phyloP scores from a whole-genome alignment of 2,888 invertebrate species.

The Notodonta dromedarius region DNA sequence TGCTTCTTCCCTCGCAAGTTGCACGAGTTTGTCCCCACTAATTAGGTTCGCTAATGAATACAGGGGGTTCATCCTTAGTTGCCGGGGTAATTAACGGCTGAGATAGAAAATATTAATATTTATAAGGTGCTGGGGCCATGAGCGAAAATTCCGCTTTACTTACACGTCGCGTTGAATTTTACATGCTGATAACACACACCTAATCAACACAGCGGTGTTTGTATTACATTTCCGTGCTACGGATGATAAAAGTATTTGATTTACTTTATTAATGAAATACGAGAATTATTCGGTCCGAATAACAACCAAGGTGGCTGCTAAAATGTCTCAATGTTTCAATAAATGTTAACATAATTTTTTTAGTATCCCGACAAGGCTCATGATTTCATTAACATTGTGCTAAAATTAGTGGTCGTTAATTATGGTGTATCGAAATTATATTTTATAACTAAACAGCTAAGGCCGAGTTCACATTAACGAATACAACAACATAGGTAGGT shows the following conservation, averaged over 20 bases:
- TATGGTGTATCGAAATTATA: too few relatives aligned
- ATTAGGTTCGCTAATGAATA: constrained; percentile 79
- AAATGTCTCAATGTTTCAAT: background rate
- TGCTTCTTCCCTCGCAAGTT: constrained; percentile 47
- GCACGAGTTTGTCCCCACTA: constrained; percentile 66
- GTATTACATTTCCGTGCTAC: constrained; percentile 29
- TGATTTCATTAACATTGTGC: too few relatives aligned
- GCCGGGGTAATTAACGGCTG: constrained; percentile 76
- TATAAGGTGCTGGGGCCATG: constrained; percentile 61
- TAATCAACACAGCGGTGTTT: constrained; percentile 38
- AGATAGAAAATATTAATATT: constrained; percentile 81
- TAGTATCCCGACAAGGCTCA: too few relatives aligned
- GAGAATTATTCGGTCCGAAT: background rate
- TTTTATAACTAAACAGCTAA: too few relatives aligned
- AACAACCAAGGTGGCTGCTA: background rate
- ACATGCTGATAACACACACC: constrained; percentile 53
- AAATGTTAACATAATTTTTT: too few relatives aligned
- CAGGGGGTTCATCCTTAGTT: constrained; percentile 72
- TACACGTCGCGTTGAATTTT: constrained; percentile 66
- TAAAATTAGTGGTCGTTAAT: too few relatives aligned
- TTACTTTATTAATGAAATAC: constrained; percentile 20
- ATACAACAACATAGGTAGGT: too few relatives aligned
- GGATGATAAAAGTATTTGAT: constrained; percentile 24
- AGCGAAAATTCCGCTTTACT: constrained; percentile 63
- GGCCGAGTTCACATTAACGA: too few relatives aligned